A percentile compares a stretch with the other conserved stretches of the same genome.
phyloP scores from a whole-genome alignment of 2,113 vertebrate species.

The Misgurnus anguillicaudatus region DNA sequence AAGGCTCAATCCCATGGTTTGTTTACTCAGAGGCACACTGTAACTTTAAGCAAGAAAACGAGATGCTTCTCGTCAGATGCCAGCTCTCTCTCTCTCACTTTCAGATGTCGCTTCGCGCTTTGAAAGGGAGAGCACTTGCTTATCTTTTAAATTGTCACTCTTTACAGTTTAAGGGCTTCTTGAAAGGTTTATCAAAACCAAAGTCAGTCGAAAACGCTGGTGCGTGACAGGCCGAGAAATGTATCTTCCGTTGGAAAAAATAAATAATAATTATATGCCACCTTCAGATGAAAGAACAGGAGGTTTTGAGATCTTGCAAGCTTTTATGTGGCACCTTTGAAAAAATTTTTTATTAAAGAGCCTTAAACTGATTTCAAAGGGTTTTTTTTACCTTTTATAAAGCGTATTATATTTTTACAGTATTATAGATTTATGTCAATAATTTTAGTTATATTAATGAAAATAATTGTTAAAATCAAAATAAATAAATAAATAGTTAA shows the following conservation, averaged over 20 bases:
- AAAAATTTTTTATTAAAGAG: background rate
- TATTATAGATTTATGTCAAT: no score
- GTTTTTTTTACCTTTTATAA: no score
- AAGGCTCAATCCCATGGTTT: conserved; percentile 68
- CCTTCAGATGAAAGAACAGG: conserved; percentile 14
- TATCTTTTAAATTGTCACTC: conserved; percentile 32
- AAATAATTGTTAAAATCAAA: no score
- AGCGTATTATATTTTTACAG: no score
- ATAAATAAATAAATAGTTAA: no score
- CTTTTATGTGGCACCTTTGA: conserved; percentile 20
- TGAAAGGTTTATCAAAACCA: conserved; percentile 21
- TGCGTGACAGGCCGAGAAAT: conserved; percentile 7
- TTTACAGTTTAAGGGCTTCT: conserved; percentile 7
- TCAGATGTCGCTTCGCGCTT: conserved; percentile 43
- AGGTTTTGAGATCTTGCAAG: conserved; percentile 12
- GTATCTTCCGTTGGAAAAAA: background rate
- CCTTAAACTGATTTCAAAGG: no score
- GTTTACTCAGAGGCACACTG: conserved; percentile 63
- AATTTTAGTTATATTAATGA: no score
- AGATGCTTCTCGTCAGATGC: conserved; percentile 64
- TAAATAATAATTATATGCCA: background rate
- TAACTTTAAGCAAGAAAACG: conserved; percentile 61
- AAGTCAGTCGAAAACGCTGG: conserved; percentile 13
- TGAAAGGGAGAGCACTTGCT: conserved; percentile 21
- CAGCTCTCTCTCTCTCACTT: conserved; percentile 65